Percentiles rank a stretch among this genome's conserved stretches.
These are phyloP conservation scores for Anthoptus insignis DNA, from an alignment of 2,888 invertebrate genomes.

Conservation along the genomic window DNA sequence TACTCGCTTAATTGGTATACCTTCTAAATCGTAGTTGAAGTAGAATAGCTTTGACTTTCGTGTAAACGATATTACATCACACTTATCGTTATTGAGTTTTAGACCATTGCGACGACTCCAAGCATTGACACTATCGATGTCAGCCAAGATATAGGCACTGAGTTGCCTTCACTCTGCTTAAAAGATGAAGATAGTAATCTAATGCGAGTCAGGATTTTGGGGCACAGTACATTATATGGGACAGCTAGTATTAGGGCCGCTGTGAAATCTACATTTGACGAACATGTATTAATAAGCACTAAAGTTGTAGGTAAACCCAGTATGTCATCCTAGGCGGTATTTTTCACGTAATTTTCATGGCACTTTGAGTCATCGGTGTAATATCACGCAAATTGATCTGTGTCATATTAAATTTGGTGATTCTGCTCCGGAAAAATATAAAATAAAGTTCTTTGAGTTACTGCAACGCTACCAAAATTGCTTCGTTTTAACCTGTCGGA, in stretches of 20 bases:
- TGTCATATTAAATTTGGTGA: background rate
- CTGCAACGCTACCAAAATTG: slow-evolving; percentile 28
- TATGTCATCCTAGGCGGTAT: background rate
- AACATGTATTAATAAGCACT: background rate
- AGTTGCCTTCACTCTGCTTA: background rate
- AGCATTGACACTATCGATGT: no score
- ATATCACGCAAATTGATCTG: background rate
- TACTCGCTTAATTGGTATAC: no score
- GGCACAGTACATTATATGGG: background rate
- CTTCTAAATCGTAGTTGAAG: no score
- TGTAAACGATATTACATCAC: no score
- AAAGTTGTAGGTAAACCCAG: background rate
- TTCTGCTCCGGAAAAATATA: background rate
- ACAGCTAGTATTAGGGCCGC: background rate
- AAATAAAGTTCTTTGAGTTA: background rate
- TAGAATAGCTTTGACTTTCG: no score
- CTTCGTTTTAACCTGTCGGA: slow-evolving; percentile 42
- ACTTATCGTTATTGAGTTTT: no score
- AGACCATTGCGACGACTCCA: no score
- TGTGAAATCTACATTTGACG: background rate
- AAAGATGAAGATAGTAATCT: background rate
- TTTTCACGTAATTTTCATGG: background rate
- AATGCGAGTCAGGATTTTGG: background rate
- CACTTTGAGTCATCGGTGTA: no score
- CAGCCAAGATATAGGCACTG: background rate